These are phyloP conservation scores for Troides aeacus DNA, from an alignment of 2,888 invertebrate species.

Conservation along the genomic window DNA sequence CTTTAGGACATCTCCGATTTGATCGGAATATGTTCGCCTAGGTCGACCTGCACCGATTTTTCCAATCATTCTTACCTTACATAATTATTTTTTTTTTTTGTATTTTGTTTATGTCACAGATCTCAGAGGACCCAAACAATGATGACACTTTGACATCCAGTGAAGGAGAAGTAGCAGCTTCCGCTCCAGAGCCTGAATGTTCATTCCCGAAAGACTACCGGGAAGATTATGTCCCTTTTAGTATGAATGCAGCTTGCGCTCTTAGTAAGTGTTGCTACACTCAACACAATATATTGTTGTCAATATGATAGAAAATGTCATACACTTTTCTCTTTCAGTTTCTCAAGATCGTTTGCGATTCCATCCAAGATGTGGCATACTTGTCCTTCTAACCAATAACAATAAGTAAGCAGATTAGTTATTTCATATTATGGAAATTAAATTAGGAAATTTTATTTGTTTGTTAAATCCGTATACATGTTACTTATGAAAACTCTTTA, in stretches of 20 bases:
- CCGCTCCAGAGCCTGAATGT: constrained; percentile 37
- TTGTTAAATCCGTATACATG: neutral
- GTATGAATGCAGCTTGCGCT: constrained; percentile 52
- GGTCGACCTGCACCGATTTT: no score
- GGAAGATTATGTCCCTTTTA: constrained; percentile 51
- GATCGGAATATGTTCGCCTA: no score
- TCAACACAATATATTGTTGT: neutral
- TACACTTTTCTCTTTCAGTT: constrained; percentile 43
- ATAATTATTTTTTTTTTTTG: no score
- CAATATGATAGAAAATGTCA: neutral
- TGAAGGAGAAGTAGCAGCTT: constrained; percentile 46
- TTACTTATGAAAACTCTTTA: neutral
- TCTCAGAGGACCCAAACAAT: constrained; percentile 60
- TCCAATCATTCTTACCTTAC: no score
- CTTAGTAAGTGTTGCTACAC: constrained; percentile 41
- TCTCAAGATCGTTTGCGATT: constrained; percentile 86
- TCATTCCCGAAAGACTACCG: constrained; percentile 41
- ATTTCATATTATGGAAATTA: neutral
- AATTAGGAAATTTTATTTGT: neutral
- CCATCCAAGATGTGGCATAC: constrained; percentile 92
- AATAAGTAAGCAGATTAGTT: constrained; percentile 66
- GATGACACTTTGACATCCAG: constrained; percentile 57
- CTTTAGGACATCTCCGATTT: no score
- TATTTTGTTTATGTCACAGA: constrained; percentile 39
- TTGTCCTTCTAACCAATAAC: constrained; percentile 91